Conservation (phyloP, 1,140 invertebrate genomes). For the Coenobita brevimanus region DNA sequence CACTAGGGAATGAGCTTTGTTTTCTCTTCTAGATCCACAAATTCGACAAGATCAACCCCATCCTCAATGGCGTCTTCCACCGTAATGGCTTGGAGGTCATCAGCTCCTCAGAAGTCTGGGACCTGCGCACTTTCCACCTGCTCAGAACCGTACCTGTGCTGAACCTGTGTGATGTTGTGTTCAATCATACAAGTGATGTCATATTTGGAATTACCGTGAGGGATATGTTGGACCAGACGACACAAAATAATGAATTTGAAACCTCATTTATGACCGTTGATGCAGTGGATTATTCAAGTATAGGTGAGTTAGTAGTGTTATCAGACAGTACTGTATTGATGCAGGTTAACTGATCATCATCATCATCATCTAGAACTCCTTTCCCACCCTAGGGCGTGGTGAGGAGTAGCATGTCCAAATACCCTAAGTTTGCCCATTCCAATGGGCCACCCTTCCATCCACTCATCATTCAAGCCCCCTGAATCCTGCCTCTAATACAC, state of each 20-base stretch:
- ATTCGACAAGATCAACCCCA: constrained; percentile 97
- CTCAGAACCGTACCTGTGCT: constrained; percentile 93
- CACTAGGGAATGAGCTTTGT: no score
- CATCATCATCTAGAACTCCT: no score
- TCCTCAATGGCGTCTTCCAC: constrained; percentile 96
- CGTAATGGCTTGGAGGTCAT: constrained; percentile 95
- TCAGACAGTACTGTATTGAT: no score
- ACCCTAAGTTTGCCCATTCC: no score
- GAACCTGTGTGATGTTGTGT: constrained; percentile 84
- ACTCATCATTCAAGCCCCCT: no score
- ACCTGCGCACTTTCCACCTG: constrained; percentile 94
- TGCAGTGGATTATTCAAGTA: constrained; percentile 93
- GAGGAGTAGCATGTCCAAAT: no score
- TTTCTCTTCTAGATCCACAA: constrained; percentile 86
- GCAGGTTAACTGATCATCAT: no score
- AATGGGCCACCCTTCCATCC: no score
- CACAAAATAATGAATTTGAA: constrained; percentile 77
- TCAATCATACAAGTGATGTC: constrained; percentile 77
- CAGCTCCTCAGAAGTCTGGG: constrained; percentile 87
- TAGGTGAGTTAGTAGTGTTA: constrained; percentile 84
- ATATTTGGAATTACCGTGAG: constrained; percentile 76
- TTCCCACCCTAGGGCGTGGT: no score
- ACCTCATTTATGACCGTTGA: constrained; percentile 96
- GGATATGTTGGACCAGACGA: constrained; percentile 53
- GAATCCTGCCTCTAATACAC: no score